Evolutionary conservation across 2,888 invertebrate genomes (phyloP).

Genomic region (Corbicula japonica): DNA sequence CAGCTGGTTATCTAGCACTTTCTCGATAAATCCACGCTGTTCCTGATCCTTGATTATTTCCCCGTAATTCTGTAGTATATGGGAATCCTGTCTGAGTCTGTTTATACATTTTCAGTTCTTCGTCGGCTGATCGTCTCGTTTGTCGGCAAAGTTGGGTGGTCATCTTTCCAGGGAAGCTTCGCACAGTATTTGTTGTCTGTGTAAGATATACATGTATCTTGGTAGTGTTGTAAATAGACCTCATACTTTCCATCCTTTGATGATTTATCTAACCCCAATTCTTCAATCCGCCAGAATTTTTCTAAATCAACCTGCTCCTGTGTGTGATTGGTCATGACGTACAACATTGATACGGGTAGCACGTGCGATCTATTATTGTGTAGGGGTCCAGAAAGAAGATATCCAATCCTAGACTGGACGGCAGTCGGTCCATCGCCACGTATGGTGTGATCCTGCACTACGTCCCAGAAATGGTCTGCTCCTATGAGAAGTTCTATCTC

Average conservation of each 20-base stretch:
- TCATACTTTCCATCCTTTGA: too few species aligned
- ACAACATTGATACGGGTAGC: constrained; percentile 3
- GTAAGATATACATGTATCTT: constrained; percentile 21
- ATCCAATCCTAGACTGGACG: constrained; percentile 7
- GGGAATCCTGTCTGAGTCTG: constrained; percentile 10
- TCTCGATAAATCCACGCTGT: constrained; percentile 33
- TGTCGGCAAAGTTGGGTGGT: constrained; percentile 25
- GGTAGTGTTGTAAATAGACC: constrained; percentile 1
- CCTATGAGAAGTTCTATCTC: constrained; percentile 22
- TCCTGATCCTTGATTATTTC: constrained; percentile 28
- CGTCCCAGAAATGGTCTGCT: constrained; percentile 17
- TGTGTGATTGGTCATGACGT: constrained; percentile 1
- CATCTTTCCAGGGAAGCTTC: constrained; percentile 41
- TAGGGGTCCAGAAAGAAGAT: constrained; percentile 21
- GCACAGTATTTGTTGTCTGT: constrained; percentile 18
- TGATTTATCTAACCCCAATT: not conserved
- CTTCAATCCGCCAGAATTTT: not conserved
- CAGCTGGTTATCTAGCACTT: not conserved
- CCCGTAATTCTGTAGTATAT: constrained; percentile 23
- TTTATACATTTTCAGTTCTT: constrained; percentile 20
- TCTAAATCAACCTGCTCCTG: not conserved
- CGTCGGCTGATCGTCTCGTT: constrained; percentile 11
- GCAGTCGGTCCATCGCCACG: constrained; percentile 31
- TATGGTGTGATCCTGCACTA: constrained; percentile 13
- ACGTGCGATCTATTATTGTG: not conserved